Evolutionary conservation across 30 jellyfish, hydroid and myxozoan genomes (phyloP).

Genomic region (Rhopilema esculentum): DNA sequence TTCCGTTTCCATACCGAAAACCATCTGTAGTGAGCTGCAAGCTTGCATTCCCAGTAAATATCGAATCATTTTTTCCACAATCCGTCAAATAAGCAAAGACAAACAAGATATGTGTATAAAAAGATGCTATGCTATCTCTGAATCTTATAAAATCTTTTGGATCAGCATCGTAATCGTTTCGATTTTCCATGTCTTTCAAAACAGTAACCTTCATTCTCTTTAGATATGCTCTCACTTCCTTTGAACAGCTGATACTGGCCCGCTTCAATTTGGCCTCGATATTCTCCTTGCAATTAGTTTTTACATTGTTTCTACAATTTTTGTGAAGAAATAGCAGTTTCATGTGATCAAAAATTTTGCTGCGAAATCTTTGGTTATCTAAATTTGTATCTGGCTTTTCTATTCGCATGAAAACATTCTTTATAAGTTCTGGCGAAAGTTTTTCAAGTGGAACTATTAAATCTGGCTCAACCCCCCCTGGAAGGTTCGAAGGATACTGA

Average conservation of each 20-base stretch:
- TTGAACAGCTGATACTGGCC: not conserved
- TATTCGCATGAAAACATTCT: slow-evolving; percentile 55
- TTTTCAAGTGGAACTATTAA: slow-evolving; percentile 55
- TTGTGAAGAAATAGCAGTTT: not conserved
- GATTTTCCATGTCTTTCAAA: not conserved
- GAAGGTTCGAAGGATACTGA: slow-evolving; percentile 54
- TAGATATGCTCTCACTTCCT: not conserved
- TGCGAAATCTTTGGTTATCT: slow-evolving; percentile 18
- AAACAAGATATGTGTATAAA: slow-evolving; percentile 41
- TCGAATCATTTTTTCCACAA: slow-evolving; percentile 53
- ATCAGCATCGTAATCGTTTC: not conserved
- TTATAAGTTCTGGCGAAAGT: slow-evolving; percentile 19
- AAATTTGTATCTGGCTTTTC: slow-evolving; percentile 50
- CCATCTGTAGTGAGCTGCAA: slow-evolving; percentile 52
- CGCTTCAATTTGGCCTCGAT: not conserved
- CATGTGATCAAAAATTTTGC: slow-evolving; percentile 39
- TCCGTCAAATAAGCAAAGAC: slow-evolving; percentile 47
- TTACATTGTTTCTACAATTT: not conserved
- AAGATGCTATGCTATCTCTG: slow-evolving; percentile 50
- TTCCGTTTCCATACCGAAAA: slow-evolving; percentile 54
- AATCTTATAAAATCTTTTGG: not conserved
- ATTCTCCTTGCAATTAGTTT: not conserved
- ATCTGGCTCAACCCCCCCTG: slow-evolving; percentile 58
- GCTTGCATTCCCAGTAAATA: slow-evolving; percentile 48
- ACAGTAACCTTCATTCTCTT: not conserved